Conservation (phyloP, 2,113 vertebrate species). For the Gobiocypris rarus region DNA sequence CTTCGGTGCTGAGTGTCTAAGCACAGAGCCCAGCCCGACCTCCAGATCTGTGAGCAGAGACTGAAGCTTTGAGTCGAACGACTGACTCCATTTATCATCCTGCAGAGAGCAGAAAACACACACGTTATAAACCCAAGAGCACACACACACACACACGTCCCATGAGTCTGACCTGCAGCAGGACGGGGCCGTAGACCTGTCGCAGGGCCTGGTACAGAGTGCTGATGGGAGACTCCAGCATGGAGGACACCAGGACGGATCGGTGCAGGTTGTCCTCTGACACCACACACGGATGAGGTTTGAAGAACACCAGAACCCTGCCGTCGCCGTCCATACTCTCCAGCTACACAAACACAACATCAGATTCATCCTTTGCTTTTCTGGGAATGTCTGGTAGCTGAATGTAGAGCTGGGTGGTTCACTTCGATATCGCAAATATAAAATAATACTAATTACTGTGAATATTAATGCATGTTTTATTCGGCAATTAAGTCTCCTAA, state of each 20-base stretch:
- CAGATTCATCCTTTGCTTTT: not conserved
- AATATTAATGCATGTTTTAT: not conserved
- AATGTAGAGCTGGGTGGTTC: not conserved
- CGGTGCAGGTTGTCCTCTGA: constrained; percentile 91
- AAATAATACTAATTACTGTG: not conserved
- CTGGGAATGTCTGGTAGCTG: not conserved
- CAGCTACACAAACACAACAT: constrained; percentile 76
- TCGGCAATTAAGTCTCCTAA: not conserved
- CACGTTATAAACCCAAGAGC: not conserved
- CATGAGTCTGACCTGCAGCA: constrained; percentile 81
- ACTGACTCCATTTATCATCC: constrained; percentile 91
- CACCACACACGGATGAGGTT: constrained; percentile 89
- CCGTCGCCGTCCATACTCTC: constrained; percentile 79
- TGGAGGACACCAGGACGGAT: constrained; percentile 92
- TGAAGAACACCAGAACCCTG: constrained; percentile 93
- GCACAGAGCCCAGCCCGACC: constrained; percentile 84
- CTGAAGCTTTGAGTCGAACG: constrained; percentile 93
- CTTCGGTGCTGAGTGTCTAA: constrained; percentile 81
- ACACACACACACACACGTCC: not conserved
- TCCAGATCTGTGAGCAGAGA: constrained; percentile 91
- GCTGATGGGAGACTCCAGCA: constrained; percentile 93
- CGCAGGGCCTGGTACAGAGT: constrained; percentile 92
- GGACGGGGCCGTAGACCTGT: constrained; percentile 89
- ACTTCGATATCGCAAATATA: not conserved
- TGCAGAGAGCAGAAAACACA: constrained; percentile 58